These are phyloP conservation scores for Ara ararauna DNA, from an alignment of 2,797 vertebrate genomes.

Conservation along the genomic window DNA sequence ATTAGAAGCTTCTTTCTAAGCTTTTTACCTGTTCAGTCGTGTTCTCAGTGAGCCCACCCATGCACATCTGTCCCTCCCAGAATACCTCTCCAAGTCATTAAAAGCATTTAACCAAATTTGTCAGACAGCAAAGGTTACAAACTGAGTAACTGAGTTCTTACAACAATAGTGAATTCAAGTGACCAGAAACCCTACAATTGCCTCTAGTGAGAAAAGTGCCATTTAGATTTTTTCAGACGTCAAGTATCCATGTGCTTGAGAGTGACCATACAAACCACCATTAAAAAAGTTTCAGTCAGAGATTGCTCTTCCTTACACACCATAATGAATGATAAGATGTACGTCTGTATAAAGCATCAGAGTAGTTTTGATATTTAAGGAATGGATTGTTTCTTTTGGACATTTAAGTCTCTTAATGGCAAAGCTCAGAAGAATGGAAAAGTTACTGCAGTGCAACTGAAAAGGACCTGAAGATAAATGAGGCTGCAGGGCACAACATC, in stretches of 20 bases:
- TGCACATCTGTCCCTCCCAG: not conserved
- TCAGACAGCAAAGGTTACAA: not conserved
- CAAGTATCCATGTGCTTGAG: accelerated
- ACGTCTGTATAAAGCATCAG: not conserved
- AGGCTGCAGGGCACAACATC: not conserved
- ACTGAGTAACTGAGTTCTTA: not conserved
- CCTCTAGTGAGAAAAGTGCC: not conserved
- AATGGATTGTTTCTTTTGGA: not conserved
- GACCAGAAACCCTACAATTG: not conserved
- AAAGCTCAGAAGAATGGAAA: not conserved
- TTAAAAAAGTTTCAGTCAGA: not conserved
- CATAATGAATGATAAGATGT: not conserved
- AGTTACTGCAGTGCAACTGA: not conserved
- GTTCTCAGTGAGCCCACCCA: not conserved
- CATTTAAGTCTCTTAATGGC: not conserved
- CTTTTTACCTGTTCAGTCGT: not conserved
- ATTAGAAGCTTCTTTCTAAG: not conserved
- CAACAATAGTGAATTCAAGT: not conserved
- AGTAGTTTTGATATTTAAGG: not conserved
- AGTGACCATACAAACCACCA: not conserved
- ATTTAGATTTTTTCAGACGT: not conserved
- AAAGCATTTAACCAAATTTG: not conserved
- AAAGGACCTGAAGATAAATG: not conserved
- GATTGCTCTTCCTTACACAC: not conserved
- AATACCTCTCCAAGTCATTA: not conserved